Evolutionary conservation across 2,888 invertebrate genomes (phyloP), one percentile per base, ranked within the genome.

Genomic region (Caenorhabditis drosophilae): DNA sequence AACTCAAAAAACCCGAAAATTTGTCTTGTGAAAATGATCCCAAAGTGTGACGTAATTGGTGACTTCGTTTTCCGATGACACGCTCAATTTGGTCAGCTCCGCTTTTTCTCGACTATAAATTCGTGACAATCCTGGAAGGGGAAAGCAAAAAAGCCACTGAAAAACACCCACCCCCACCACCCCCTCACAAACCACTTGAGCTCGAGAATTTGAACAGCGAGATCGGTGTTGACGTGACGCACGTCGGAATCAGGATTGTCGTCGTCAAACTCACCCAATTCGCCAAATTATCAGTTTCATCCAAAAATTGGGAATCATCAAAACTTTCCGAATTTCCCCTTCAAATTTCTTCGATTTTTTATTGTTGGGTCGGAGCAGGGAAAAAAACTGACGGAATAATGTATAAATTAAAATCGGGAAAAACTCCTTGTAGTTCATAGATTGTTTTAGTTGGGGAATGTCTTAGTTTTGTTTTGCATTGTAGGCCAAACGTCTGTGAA

Each of bases 21-120:
- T 44, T 2, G 57, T 42, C 41, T 63, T 63, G 40, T 63, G 63
- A 25, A 50, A 63, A 35, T 63, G 63, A 31, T 63, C 63, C 50
- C 50, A 63, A 18, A 63, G 58, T 11, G 63, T 63, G 15, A 27
- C 20, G 20, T 54, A 63, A 31, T 58, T 42, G 2, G 45, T 34
- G 4, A 36, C 25, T 0, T 31, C 27, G 7, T 27, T 46, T 11
- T 2, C 22, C 1, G n/a, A 18, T 2, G 38, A 49, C 2, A n/a
- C 11, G 6, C 38, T n/a, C 26, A 57, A n/a, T 20, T 44, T n/a
- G 1, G 18, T 31, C 15, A 63, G 18, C 20, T 63, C 57, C 3
- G 63, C 44, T 31, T 63, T 63, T 12, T 63, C 63, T 20, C 58
- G 52, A 27, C 38, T 23, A 34, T 25, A 61, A 7, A 61, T 3